Evolutionary conservation across 2,888 invertebrate species (phyloP), one percentile per base, ranked within the genome.

Genomic region (Tineola bisselliella): DNA sequence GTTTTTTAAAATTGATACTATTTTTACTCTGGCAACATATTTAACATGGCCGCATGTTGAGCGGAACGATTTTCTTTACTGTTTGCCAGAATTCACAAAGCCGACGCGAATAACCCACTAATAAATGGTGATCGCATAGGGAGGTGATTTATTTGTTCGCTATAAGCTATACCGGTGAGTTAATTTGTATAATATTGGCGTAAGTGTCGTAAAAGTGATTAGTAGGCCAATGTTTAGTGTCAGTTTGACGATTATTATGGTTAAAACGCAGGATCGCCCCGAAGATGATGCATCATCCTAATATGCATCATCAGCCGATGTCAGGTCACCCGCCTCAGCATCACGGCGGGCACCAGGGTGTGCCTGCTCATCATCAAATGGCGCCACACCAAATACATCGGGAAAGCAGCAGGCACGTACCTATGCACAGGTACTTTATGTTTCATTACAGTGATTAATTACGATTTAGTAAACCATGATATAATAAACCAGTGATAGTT

Each of bases 11-110:
- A 48, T 15, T 48, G 5, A n/a, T 18, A 5, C 48, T 13, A 2
- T 38, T 38, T 38, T 48, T 15, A 8, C 48, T 17, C 12, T 48
- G 18, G 48, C 70, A 80, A 81, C 79, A 81, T 78, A 81, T 79
- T 81, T 91, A 93, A 92, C 92, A 93, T 93, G 93, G 93, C 93
- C 92, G 93, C 93, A 92, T 92, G 92, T 92, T 92, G 92, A 90
- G 90, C 86, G 77, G 89, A 88, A 87, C 88, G 88, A 88, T 91
- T 91, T 91, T 92, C 91, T 92, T 92, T 92, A 91, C 90, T 92
- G 91, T 92, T 92, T 89, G 91, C 91, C 92, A 91, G 91, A 84
- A 75, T 76, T 70, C 73, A 69, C 72, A 69, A 74, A 67, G 72
- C 70, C 73, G 74, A 76, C 75, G 74, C 75, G 69, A 76, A 74